Evolutionary conservation across 2,888 invertebrate species (phyloP), one percentile per base, ranked within the genome.

Genomic region (Cecidostiba fungosa): DNA sequence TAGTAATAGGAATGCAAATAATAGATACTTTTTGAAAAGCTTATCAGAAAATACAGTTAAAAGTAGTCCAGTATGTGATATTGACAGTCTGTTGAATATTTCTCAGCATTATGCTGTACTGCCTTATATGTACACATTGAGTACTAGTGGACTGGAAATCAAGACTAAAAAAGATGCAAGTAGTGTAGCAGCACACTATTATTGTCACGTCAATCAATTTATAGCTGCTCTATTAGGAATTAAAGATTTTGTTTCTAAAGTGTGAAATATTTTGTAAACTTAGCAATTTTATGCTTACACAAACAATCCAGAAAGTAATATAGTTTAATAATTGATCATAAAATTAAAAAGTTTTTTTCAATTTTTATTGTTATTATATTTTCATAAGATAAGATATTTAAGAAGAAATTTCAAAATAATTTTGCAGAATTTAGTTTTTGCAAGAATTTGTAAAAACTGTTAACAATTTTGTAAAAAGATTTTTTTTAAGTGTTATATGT

Each of bases 31-130:
- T 80, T 85, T 92, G 16, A 89, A 82, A 84, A 66, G 39, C 62
- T 76, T 92, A 3, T 87, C 91, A 5, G 77, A 89, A 0, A 85
- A 81, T 54, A 74, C 88, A 5, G 54, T 90, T 19, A 47, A 87
- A 29, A 87, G 90, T 84, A 88, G 91, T 6, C 72, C 81, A 8
- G 47, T 78, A 36, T 88, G 85, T 74, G 73, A 89, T 74, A 83
- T 90, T 16, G 88, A 92, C 78, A 59, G 39, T 2, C 85, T 90
- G 16, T 84, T 93, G 32, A 91, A 88, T 84, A 88, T 93, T 39
- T 86, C 73, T 59, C 89, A 91, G 77, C 92, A 93, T 85, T 89
- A 87, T 66, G 92, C 93, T 5, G 32, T 92, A 54, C 77, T 92
- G 72, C 91, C 91, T 6, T 91, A 91, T 77, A 89, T 89, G 32